Conservation (phyloP, 2,888 invertebrate species). For the Didymodactylos carnosus region DNA sequence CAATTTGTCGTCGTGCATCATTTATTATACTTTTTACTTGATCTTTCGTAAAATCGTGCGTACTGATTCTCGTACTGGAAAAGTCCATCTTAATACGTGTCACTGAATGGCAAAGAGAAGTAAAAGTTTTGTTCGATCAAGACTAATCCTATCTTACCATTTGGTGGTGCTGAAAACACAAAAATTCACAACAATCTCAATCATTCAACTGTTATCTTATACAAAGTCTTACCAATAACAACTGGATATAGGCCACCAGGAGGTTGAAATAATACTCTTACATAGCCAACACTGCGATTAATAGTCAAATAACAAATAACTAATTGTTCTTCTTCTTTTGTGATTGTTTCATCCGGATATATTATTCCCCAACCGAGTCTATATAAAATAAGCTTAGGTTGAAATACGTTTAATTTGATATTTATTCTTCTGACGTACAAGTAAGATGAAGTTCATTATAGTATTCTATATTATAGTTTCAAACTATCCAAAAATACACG, state of each 20-base stretch:
- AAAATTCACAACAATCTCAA: too few relatives aligned
- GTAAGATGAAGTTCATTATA: too few relatives aligned
- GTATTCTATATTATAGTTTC: too few relatives aligned
- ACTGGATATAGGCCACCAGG: conserved; percentile 27
- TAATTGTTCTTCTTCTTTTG: conserved; percentile 21
- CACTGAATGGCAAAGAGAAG: not conserved
- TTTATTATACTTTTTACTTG: conserved; percentile 13
- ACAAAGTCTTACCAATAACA: too few relatives aligned
- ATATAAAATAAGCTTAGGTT: too few relatives aligned
- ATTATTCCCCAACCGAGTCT: conserved; percentile 28
- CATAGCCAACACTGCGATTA: conserved; percentile 24
- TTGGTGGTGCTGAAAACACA: conserved; percentile 14
- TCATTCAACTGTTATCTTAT: too few relatives aligned
- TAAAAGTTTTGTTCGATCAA: not conserved
- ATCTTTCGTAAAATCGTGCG: conserved; percentile 12
- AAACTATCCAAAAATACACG: too few relatives aligned
- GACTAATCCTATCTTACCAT: not conserved
- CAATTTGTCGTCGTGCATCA: conserved; percentile 12
- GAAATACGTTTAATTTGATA: too few relatives aligned
- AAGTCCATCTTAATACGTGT: conserved; percentile 13
- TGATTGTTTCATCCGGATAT: conserved; percentile 19
- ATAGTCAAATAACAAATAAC: conserved; percentile 28
- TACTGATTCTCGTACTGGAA: conserved; percentile 6
- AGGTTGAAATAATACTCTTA: conserved; percentile 26
- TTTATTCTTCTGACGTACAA: too few relatives aligned